Evolutionary conservation across 2,888 invertebrate species (phyloP).

Genomic region (Gymnocheta viridis): DNA sequence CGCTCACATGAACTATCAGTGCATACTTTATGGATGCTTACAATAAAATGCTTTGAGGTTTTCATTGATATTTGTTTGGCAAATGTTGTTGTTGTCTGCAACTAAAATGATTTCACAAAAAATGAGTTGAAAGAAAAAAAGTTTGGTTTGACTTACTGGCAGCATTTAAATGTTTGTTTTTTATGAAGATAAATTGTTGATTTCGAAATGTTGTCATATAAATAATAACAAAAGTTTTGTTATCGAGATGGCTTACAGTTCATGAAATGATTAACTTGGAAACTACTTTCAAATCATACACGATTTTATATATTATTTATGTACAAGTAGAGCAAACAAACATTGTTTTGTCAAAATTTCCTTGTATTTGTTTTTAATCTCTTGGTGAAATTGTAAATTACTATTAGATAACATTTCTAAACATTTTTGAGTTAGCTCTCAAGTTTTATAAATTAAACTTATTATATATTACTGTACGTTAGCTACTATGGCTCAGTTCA

Average conservation of each 20-base stretch:
- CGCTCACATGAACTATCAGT: slow-evolving; percentile 37
- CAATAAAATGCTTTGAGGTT: slow-evolving; percentile 9
- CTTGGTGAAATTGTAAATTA: too few relatives aligned
- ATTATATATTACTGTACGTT: too few relatives aligned
- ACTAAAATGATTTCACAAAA: not conserved
- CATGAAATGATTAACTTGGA: not conserved
- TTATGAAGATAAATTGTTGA: slow-evolving; percentile 63
- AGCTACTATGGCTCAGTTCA: too few relatives aligned
- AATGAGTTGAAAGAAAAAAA: not conserved
- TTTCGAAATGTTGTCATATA: slow-evolving; percentile 10
- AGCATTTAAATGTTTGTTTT: slow-evolving; percentile 59
- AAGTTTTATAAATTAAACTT: too few relatives aligned
- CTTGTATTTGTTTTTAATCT: too few relatives aligned
- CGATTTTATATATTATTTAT: too few relatives aligned
- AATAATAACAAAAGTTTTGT: slow-evolving; percentile 16
- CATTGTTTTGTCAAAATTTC: too few relatives aligned
- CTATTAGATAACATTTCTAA: too few relatives aligned
- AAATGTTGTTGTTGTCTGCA: not conserved
- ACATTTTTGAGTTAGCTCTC: too few relatives aligned
- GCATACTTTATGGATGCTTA: slow-evolving; percentile 52
- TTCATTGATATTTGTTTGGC: not conserved
- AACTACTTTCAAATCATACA: not conserved
- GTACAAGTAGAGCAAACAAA: too few relatives aligned
- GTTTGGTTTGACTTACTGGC: slow-evolving; percentile 59
- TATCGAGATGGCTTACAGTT: not conserved